Base-by-base conservation (phyloP, 2,888 invertebrate species). In the Apodemia zela region DNA sequence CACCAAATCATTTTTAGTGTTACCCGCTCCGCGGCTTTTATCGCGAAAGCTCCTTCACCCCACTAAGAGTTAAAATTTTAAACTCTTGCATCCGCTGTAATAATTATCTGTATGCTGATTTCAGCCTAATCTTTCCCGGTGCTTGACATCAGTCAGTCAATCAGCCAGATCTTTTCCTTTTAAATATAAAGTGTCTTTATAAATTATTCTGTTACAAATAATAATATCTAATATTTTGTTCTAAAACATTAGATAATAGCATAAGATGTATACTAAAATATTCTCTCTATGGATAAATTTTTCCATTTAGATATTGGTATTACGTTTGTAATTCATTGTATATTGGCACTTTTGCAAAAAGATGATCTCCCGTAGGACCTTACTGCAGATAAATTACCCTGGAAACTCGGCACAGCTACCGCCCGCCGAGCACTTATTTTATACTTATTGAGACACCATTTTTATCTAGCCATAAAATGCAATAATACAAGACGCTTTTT, bases 371-470 rank as follows among this genome's bases (percentile, higher is more conserved):
- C 69, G 38, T 25, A 66, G 70, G 70, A 68, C 68, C 70, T 61
- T 64, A 63, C 68, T 69, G 69, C 67, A 73, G 69, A 74, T 70
- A 72, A 71, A 71, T 70, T 67, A 71, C 63, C 69, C 63, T 66
- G 72, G 73, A 69, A 69, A 69, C 69, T 65, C 67, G 65, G 65
- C 61, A 65, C 61, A 47, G 47, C n/a, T 47, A 64, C 61, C 62
- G 71, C 69, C 72, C 72, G 73, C 72, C 72, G 69, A 71, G 73
- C 78, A 81, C 79, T 81, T 79, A 83, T 82, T 81, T 81, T 78
- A 82, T 80, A 81, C 82, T 84, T 86, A 87, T 87, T 82, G 85
- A 78, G 80, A 80, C 78, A 81, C 78, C 78, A 82, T 78, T 85
- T 85, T 87, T 81, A 84, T 84, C 81, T 80, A 73, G 73, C 71